Base-by-base conservation (phyloP, 1,140 invertebrate genomes). In the Halyomorpha halys region DNA sequence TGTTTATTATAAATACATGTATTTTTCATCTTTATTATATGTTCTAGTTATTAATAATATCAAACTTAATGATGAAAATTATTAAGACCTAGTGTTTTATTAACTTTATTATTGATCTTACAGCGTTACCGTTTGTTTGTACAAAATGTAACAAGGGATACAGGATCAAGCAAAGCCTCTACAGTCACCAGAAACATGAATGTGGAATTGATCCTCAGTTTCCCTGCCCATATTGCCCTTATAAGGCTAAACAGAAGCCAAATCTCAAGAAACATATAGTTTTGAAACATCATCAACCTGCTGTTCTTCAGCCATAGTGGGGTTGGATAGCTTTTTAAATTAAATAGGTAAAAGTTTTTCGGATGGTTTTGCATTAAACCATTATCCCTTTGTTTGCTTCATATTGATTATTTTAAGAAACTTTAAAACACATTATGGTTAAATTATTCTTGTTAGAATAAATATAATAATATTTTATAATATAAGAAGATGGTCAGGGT, bases 301-400 rank as follows among this genome's bases (percentile, higher is more conserved):
- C 34, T 39, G 34, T 39, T 39, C 34, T 39, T 39, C 34, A 39
- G 11, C 34, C 34, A 39, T 39, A 39, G 34, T 39, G 34, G n/a
- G n/a, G n/a, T n/a, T n/a, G n/a, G 13, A 39, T 39, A 39, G 81
- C 80, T 21, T 77, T 80, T 66, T 78, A 80, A 60, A 80, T 80
- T 4, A 71, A 78, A 18, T 79, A 78, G 71, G 77, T 79, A 66
- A 83, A 81, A 67, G 51, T 51, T 44, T 65, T 68, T 47, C 69
- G 79, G 69, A 76, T 78, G 1, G 15, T 61, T 44, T 59, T 2
- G 34, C 71, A 64, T 76, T 76, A 72, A 79, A 82, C 69, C 81
- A 80, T 63, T 80, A 80, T 15, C 76, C 80, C 66, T 78, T 80
- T 59, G n/a, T n/a, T n/a, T n/a, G n/a, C n/a, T n/a, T n/a, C n/a